A percentile compares a stretch with the other conserved stretches of the same genome.
Evolutionary conservation across 2,888 invertebrate species (phyloP).

Genomic region (Geophilus truncorum): DNA sequence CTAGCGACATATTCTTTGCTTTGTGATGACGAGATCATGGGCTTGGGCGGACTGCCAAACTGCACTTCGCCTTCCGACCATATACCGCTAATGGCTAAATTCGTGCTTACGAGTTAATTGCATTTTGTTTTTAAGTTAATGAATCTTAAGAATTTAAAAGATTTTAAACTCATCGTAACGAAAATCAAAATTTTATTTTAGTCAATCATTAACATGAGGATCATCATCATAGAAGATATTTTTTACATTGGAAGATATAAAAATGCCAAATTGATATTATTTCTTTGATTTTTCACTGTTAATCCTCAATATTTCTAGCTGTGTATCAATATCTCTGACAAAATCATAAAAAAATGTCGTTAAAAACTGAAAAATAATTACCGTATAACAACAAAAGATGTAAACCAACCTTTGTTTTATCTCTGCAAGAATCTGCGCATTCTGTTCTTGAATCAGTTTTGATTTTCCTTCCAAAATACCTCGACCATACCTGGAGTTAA

Average conservation of each 20-base stretch:
- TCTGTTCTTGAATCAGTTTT: background rate
- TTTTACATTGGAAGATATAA: background rate
- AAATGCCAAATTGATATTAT: background rate
- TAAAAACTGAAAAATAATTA: background rate
- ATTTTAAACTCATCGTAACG: background rate
- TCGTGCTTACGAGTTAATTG: slow-evolving; percentile 50
- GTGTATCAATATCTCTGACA: slow-evolving; percentile 19
- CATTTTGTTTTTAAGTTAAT: too few species aligned
- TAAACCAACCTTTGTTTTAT: background rate
- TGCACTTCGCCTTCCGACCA: slow-evolving; percentile 72
- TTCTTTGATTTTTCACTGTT: background rate
- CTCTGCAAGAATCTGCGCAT: background rate
- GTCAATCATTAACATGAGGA: background rate
- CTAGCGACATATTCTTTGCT: slow-evolving; percentile 64
- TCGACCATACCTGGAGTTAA: slow-evolving; percentile 30
- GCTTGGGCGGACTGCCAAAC: slow-evolving; percentile 66
- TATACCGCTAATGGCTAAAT: slow-evolving; percentile 68
- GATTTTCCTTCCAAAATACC: background rate
- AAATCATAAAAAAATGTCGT: too few species aligned
- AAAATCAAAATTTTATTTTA: background rate
- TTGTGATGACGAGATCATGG: slow-evolving; percentile 56
- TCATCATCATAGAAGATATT: background rate
- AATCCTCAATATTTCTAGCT: background rate
- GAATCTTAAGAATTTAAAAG: too few species aligned
- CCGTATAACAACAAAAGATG: background rate